Percentiles rank a stretch among this genome's conserved stretches.
Evolutionary conservation across 2,113 vertebrate genomes (phyloP).

Genomic region (Piaya cayana): DNA sequence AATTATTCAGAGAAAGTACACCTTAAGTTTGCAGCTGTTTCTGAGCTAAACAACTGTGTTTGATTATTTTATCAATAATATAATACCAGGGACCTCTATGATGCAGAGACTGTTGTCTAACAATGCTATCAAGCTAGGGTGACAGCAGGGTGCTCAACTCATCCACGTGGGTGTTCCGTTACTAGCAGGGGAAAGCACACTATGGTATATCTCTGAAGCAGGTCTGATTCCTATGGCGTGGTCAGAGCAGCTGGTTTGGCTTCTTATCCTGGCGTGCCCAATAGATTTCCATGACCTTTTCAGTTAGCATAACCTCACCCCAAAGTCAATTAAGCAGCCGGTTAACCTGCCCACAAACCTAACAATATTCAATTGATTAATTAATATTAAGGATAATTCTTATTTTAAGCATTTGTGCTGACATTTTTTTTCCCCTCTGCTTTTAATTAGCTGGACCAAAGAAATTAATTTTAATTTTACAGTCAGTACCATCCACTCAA

Average conservation of each 20-base stretch:
- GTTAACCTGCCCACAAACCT: neutral
- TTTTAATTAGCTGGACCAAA: neutral
- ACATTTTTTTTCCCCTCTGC: neutral
- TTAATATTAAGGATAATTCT: neutral
- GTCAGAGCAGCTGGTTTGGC: neutral
- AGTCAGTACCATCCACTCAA: neutral
- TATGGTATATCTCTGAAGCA: neutral
- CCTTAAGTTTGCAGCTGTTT: neutral
- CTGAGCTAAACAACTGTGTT: neutral
- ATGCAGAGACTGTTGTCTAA: neutral
- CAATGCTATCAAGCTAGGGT: neutral
- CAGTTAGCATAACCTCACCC: accelerated
- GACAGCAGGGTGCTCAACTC: neutral
- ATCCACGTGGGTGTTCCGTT: neutral
- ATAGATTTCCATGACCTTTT: neutral
- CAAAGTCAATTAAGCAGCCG: neutral
- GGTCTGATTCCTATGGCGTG: neutral
- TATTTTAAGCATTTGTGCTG: neutral
- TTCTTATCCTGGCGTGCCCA: neutral
- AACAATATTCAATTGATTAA: neutral
- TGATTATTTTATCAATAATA: neutral
- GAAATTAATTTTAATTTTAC: neutral
- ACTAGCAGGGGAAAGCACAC: neutral
- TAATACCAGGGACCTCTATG: neutral
- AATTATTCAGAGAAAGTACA: neutral